Percentiles rank a stretch among this genome's conserved stretches.
phyloP scores from a whole-genome alignment of 2,113 vertebrate genomes.

The Nesoenas mayeri region DNA sequence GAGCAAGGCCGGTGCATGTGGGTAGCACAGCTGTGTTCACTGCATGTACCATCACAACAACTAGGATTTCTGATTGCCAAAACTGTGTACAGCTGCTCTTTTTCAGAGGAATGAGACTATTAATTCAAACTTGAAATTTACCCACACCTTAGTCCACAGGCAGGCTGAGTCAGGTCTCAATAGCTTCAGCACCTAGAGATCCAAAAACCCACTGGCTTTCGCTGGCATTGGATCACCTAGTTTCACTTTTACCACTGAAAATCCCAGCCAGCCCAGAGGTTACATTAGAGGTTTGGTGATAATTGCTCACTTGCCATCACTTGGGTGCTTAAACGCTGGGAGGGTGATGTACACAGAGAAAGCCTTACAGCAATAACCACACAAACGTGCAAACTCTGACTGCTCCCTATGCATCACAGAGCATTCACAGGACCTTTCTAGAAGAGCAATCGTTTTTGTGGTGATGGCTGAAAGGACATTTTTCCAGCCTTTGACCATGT shows the following conservation, averaged over 20 bases:
- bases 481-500: background rate
- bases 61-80: background rate
- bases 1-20: fast-evolving
- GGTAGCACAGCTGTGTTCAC: background rate
- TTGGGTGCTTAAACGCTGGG: fast-evolving
- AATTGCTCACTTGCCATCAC: background rate
- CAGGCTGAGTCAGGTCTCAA: background rate
- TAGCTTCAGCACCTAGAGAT: background rate
- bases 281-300: background rate
- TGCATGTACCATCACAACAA: background rate
- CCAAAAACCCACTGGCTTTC: background rate
- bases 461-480: background rate
- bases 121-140: background rate
- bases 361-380: background rate
- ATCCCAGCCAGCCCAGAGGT: background rate
- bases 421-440: background rate
- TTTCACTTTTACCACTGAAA: background rate
- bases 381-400: background rate
- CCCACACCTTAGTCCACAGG: background rate
- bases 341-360: background rate
- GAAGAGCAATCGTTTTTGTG: background rate
- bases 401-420: background rate
- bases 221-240: background rate
- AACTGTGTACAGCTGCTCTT: background rate
- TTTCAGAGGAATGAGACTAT: background rate